phyloP scores from a whole-genome alignment of 2,888 invertebrate species.

The Embidobia sp. region DNA sequence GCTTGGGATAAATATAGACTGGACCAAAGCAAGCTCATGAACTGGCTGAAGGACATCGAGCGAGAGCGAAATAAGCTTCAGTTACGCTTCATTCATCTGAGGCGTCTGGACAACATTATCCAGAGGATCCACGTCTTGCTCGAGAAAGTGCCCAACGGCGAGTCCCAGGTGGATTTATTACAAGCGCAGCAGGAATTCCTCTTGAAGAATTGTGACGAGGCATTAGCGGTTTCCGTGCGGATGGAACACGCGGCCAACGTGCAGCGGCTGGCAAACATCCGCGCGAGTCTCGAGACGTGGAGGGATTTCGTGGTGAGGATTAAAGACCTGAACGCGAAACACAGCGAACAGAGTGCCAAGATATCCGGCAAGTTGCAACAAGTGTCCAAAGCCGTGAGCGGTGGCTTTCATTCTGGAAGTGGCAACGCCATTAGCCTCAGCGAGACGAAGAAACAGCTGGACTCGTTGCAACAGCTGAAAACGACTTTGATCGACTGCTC shows the following conservation, averaged over 20 bases:
- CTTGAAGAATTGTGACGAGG: slow-evolving; percentile 88
- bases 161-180: slow-evolving; percentile 85
- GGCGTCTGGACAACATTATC: slow-evolving; percentile 88
- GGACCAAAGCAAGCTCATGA: slow-evolving; percentile 87
- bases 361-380: slow-evolving; percentile 86
- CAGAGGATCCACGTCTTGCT: slow-evolving; percentile 87
- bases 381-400: slow-evolving; percentile 85
- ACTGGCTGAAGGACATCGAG: slow-evolving; percentile 91
- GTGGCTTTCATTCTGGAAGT: slow-evolving; percentile 82
- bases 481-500: slow-evolving; percentile 84
- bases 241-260: slow-evolving; percentile 91
- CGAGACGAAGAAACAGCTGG: slow-evolving; percentile 85
- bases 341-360: slow-evolving; percentile 85
- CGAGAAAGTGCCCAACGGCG: slow-evolving; percentile 87
- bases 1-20: slow-evolving; percentile 91
- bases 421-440: slow-evolving; percentile 84
- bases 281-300: slow-evolving; percentile 92
- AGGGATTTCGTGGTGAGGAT: slow-evolving; percentile 88
- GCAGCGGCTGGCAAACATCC: slow-evolving; percentile 90
- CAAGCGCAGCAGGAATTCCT: slow-evolving; percentile 86
- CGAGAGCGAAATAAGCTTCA: slow-evolving; percentile 89
- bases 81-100: slow-evolving; percentile 90
- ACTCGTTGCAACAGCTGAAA: slow-evolving; percentile 85
- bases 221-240: slow-evolving; percentile 89
- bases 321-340: slow-evolving; percentile 84